These are phyloP conservation scores for Zaprionus ghesquierei DNA, from an alignment of 1,140 invertebrate species.

Conservation along the genomic window DNA sequence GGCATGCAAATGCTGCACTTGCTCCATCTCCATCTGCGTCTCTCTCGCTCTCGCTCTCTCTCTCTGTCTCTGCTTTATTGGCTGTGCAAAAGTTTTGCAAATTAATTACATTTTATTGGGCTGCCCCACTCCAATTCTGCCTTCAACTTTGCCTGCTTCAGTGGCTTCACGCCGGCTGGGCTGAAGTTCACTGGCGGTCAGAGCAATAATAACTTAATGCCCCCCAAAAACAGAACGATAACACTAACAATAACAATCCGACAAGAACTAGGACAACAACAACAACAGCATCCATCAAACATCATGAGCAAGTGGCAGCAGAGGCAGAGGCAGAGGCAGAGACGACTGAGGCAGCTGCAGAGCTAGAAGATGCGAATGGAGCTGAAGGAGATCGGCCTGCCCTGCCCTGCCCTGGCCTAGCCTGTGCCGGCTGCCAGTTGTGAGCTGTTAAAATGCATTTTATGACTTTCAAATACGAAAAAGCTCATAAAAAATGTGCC, in stretches of 20 bases:
- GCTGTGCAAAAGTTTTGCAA: constrained; percentile 70
- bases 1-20: constrained; percentile 40
- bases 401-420: too few relatives aligned
- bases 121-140: neutral
- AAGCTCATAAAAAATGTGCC: constrained; percentile 61
- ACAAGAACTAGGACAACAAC: constrained; percentile 23
- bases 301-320: constrained; percentile 11
- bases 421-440: constrained; percentile 5
- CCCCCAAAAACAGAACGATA: constrained; percentile 29
- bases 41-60: constrained; percentile 5
- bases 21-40: constrained; percentile 1
- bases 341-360: constrained; percentile 10
- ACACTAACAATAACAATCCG: constrained; percentile 41
- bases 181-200: constrained; percentile 46
- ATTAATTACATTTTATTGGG: constrained; percentile 79
- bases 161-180: constrained; percentile 15
- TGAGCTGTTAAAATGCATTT: constrained; percentile 67
- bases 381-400: neutral
- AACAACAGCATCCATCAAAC: constrained; percentile 20
- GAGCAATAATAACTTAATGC: constrained; percentile 67
- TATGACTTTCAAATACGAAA: constrained; percentile 74
- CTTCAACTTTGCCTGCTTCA: neutral
- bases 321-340: neutral
- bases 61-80: constrained; percentile 51
- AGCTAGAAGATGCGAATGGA: too few relatives aligned